Base-by-base conservation (phyloP, 2,113 vertebrate genomes). In the Talpa occidentalis region DNA sequence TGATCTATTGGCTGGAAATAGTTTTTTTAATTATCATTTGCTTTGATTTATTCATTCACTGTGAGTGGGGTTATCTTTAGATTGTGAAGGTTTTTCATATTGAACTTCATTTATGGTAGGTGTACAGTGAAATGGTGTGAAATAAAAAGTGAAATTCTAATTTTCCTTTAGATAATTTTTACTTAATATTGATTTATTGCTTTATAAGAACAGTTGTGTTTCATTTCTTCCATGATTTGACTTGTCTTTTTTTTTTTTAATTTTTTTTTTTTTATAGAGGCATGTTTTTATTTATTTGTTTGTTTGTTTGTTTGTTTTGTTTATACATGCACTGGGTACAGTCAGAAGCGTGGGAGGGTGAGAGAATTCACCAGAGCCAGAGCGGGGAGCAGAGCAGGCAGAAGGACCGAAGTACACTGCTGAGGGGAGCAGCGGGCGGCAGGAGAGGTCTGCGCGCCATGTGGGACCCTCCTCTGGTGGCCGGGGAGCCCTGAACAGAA, bases 121-220 rank as follows among this genome's bases (percentile, higher is more conserved):
- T 80, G 16, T 67, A 6, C 14, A 17, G 3, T n/a, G n/a, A n/a
- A n/a, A n/a, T 88, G 35, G 8, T 67, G 6, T 95, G 12, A 11
- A 49, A 52, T 88, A 94, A 56, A 15, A 77, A 73, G 17, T 60
- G 37, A 40, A 59, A 10, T 16, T 59, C 6, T n/a, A 26, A 54
- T 32, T 86, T 87, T 66, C 85, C 40, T 73, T 59, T 47, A 17
- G 30, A 47, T 22, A 32, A 10, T 11, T 89, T 84, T 64, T 32
- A 26, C 85, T 76, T 83, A 69, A 22, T 69, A 4, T 82, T 62
- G 26, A 8, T 11, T 76, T 44, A 32, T 87, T 26, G 8, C 14
- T 84, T 95, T 93, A 64, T 52, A 80, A 84, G 35, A 87, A 74
- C 12, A 60, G 59, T 30, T 67, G 32, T 64, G 19, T 52, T 96